Percentiles rank a stretch among this genome's conserved stretches.
These are phyloP conservation scores for Pygmarrhopalites habei DNA, from an alignment of 1,140 invertebrate species.

Conservation along the genomic window DNA sequence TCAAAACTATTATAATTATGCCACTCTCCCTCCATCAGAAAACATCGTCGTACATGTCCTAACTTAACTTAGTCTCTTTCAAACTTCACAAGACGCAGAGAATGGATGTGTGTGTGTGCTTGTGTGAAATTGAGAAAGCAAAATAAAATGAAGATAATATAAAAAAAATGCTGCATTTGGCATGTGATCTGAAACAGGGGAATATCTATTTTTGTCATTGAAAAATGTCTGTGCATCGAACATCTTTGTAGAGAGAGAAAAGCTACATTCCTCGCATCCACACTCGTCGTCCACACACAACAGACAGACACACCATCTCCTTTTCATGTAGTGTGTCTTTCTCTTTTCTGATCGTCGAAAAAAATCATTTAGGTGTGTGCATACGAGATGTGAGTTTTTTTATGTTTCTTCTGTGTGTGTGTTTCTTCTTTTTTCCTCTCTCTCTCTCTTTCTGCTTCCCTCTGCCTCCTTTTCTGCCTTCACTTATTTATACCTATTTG, in stretches of 20 bases:
- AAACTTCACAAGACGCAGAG: background rate
- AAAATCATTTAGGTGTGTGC: background rate
- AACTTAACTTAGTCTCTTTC: too few relatives aligned
- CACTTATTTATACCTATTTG: constrained; percentile 31
- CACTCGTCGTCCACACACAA: too few relatives aligned
- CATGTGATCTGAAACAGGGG: constrained; percentile 11
- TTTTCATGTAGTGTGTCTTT: too few relatives aligned
- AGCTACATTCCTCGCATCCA: background rate
- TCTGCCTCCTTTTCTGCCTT: background rate
- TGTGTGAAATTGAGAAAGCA: background rate
- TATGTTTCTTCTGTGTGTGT: background rate
- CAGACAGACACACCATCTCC: too few relatives aligned
- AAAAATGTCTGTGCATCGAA: constrained; percentile 32
- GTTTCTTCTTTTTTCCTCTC: background rate
- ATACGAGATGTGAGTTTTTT: background rate
- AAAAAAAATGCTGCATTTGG: background rate
- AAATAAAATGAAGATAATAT: background rate
- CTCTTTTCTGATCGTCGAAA: background rate
- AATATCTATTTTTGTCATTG: constrained; percentile 39
- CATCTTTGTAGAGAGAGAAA: background rate
- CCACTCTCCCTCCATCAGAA: too few relatives aligned
- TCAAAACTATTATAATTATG: too few relatives aligned
- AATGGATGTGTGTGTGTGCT: background rate
- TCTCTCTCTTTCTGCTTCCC: constrained; percentile 2
- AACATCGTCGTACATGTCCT: too few relatives aligned